Evolutionary conservation across 2,888 invertebrate species (phyloP).

Genomic region (Apodemia duryi): DNA sequence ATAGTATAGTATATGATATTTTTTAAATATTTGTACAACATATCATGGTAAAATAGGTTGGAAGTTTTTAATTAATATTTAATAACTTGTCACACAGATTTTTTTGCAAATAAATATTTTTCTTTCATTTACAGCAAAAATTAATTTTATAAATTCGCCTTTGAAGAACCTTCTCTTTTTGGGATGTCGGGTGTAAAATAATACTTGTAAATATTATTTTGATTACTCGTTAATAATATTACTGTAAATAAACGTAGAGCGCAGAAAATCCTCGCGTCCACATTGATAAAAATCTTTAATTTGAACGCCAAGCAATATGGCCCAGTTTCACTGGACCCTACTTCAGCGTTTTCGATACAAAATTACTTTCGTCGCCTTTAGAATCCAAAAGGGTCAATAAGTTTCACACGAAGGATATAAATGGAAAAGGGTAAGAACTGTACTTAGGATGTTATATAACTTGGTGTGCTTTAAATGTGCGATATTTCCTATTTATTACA

Average conservation of each 20-base stretch:
- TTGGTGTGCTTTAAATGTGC: not conserved
- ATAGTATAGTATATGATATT: too few relatives aligned
- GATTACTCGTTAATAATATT: not conserved
- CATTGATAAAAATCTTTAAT: conserved; percentile 31
- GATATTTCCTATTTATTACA: conserved; percentile 5
- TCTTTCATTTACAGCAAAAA: too few relatives aligned
- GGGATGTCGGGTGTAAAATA: too few relatives aligned
- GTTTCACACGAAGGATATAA: conserved; percentile 37
- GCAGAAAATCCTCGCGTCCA: not conserved
- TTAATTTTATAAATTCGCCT: too few relatives aligned
- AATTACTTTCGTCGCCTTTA: conserved; percentile 41
- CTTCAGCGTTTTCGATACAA: conserved; percentile 39
- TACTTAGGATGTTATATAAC: conserved; percentile 2
- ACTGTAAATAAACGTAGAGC: not conserved
- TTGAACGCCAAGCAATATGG: conserved; percentile 33
- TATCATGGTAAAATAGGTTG: too few relatives aligned
- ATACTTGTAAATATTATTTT: not conserved
- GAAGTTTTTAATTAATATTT: too few relatives aligned
- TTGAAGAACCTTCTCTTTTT: too few relatives aligned
- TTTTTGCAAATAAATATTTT: too few relatives aligned
- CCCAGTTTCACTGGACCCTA: conserved; percentile 34
- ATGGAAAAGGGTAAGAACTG: conserved; percentile 26
- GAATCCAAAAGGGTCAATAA: conserved; percentile 43
- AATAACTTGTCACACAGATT: too few relatives aligned
- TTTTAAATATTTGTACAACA: too few relatives aligned